Conservation (phyloP, 2,888 invertebrate genomes). For the Amblyjoppa fuscipennis region DNA sequence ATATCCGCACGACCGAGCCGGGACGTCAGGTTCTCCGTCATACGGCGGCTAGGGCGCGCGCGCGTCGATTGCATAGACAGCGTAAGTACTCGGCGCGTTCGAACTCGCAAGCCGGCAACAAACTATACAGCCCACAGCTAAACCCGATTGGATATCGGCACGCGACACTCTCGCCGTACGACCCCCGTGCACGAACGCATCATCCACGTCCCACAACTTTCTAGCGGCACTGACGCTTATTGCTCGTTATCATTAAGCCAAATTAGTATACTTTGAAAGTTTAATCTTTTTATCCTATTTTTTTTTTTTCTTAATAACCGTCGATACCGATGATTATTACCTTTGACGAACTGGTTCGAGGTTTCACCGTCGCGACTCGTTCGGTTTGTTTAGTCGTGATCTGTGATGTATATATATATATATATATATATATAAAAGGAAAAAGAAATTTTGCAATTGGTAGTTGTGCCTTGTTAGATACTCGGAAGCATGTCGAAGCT, state of each 20-base stretch:
- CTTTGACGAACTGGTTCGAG: not conserved
- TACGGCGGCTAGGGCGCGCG: constrained; percentile 15
- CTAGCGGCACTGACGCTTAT: constrained; percentile 22
- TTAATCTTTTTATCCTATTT: not conserved
- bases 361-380: not conserved
- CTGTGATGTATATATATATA: no score
- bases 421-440: no score
- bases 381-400: no score
- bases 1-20: not conserved
- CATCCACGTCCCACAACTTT: constrained; percentile 29
- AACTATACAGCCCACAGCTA: constrained; percentile 46
- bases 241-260: not conserved
- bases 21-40: constrained; percentile 8
- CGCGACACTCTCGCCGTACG: constrained; percentile 59
- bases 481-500: no score
- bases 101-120: constrained; percentile 6
- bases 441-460: no score
- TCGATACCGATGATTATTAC: not conserved
- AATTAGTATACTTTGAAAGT: not conserved
- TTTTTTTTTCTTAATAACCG: not conserved
- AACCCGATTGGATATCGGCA: constrained; percentile 60
- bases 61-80: constrained; percentile 52
- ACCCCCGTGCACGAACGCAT: constrained; percentile 24
- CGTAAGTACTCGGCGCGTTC: constrained; percentile 19
- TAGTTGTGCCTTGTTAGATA: no score